Evolutionary conservation across 2,113 vertebrate species (phyloP).

Genomic region (Otocyon megalotis): DNA sequence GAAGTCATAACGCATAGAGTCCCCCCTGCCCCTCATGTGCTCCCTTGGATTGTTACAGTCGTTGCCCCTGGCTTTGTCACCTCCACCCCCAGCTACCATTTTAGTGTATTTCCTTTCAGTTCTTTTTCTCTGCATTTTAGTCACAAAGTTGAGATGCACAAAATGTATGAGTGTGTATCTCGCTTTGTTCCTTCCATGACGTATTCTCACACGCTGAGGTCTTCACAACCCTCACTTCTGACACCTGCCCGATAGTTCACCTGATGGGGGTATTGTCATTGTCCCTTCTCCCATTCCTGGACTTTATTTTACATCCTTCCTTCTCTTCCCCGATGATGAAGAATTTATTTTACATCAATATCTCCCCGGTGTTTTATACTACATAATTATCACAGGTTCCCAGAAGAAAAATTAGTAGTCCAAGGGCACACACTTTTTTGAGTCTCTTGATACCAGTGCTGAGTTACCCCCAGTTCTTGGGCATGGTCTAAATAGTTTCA

Average conservation of each 20-base stretch:
- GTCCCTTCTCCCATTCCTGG: background rate
- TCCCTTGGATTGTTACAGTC: background rate
- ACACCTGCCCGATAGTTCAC: background rate
- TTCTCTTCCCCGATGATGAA: background rate
- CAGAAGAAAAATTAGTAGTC: background rate
- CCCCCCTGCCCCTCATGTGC: fast-evolving
- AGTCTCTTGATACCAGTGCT: background rate
- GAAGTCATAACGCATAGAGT: background rate
- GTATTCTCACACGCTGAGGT: background rate
- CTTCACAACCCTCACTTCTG: background rate
- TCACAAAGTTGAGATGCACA: background rate
- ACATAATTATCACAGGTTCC: background rate
- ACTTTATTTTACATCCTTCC: background rate
- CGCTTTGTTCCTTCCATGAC: background rate
- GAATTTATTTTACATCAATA: background rate
- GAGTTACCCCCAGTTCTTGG: background rate
- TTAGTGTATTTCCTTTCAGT: background rate
- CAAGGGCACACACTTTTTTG: background rate
- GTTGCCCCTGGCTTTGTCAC: background rate
- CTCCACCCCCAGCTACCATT: background rate
- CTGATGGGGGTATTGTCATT: fast-evolving
- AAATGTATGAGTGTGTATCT: background rate
- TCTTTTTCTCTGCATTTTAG: background rate
- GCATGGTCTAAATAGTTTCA: background rate
- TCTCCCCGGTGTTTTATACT: background rate